Percentiles rank a stretch among this genome's conserved stretches.
Conservation (phyloP, 2,113 vertebrate genomes). For the Cygnus buccinator region DNA sequence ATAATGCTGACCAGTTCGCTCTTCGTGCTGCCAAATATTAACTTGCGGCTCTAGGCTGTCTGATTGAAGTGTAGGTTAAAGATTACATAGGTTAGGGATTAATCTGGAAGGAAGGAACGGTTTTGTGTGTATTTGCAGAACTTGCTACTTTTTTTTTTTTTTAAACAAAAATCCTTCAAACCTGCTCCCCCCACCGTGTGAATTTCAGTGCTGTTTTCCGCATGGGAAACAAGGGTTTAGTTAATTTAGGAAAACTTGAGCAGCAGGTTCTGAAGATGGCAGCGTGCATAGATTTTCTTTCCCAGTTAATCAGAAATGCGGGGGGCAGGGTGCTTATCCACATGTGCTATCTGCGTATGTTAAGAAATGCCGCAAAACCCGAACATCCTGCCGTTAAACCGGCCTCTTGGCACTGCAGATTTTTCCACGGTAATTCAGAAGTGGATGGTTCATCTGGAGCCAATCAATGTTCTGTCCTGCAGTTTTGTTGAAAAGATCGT, state of each 20-base stretch:
- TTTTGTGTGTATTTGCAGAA: not conserved
- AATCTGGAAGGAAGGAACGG: not conserved
- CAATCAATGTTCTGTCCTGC: not conserved
- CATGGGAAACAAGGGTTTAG: not conserved
- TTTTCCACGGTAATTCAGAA: fast-evolving
- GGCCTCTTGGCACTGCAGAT: not conserved
- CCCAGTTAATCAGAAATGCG: not conserved
- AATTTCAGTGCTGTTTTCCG: not conserved
- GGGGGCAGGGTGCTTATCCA: not conserved
- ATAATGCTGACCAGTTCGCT: not conserved
- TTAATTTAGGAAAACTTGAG: not conserved
- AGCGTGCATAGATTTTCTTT: not conserved
- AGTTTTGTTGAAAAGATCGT: not conserved
- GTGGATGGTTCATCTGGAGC: not conserved
- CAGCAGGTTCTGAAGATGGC: not conserved
- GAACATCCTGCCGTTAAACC: not conserved
- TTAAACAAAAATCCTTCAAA: too few relatives aligned
- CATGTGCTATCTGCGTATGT: not conserved
- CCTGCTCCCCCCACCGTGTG: fast-evolving
- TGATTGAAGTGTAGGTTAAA: not conserved
- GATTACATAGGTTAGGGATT: not conserved
- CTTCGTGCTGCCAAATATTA: not conserved
- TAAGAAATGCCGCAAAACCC: not conserved
- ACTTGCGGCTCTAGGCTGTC: not conserved
- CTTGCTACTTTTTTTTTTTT: not conserved